Percentiles rank a stretch among this genome's conserved stretches.
These are phyloP conservation scores for Trematomus loennbergii DNA, from an alignment of 2,113 vertebrate species.

Conservation along the genomic window DNA sequence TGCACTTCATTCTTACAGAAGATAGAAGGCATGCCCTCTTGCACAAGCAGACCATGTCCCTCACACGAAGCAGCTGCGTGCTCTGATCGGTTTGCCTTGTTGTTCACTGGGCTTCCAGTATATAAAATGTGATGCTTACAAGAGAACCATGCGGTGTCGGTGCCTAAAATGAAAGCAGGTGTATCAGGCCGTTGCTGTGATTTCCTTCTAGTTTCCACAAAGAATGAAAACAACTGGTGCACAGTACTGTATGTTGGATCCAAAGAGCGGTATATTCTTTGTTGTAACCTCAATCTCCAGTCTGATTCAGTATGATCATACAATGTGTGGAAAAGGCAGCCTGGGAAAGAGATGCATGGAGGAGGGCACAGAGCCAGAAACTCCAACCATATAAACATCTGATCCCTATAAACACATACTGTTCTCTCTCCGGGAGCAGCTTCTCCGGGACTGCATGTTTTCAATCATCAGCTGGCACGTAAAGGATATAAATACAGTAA, in stretches of 20 bases:
- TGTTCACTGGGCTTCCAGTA: conserved; percentile 16
- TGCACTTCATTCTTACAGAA: conserved; percentile 64
- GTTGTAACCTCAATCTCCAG: conserved; percentile 43
- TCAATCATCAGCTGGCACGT: conserved; percentile 55
- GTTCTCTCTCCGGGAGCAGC: conserved; percentile 45
- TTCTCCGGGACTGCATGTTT: conserved; percentile 38
- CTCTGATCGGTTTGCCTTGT: conserved; percentile 45
- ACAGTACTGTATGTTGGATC: conserved; percentile 35
- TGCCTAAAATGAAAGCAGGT: conserved; percentile 60
- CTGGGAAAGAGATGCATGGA: conserved; percentile 42
- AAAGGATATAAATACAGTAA: conserved; percentile 52
- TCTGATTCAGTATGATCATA: conserved; percentile 44
- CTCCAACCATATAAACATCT: conserved; percentile 51
- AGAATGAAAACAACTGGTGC: conserved; percentile 37
- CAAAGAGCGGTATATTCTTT: conserved; percentile 34
- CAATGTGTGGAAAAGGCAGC: conserved; percentile 52
- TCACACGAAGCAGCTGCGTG: conserved; percentile 43
- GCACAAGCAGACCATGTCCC: conserved; percentile 40
- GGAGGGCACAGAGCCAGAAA: conserved; percentile 33
- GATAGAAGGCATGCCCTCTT: conserved; percentile 54
- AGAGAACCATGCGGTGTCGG: conserved; percentile 15
- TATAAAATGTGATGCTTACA: conserved; percentile 24
- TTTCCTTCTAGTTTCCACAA: conserved; percentile 43
- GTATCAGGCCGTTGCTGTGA: conserved; percentile 19
- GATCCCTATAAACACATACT: conserved; percentile 59